Conservation (phyloP, 2,888 invertebrate genomes). For the Netelia virgata region DNA sequence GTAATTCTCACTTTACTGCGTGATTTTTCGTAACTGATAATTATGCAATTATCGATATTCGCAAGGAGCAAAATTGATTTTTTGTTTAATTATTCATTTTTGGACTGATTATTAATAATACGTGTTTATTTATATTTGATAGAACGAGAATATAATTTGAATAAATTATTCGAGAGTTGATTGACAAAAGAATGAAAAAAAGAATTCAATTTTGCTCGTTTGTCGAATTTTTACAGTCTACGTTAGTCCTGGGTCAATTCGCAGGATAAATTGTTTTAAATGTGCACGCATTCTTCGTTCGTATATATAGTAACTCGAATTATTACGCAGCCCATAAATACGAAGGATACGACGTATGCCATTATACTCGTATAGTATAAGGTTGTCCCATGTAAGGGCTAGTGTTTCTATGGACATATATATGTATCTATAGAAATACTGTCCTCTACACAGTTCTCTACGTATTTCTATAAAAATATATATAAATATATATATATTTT, state of each 20-base stretch:
- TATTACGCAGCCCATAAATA: slow-evolving; percentile 35
- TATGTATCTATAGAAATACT: neutral
- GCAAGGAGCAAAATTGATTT: slow-evolving; percentile 28
- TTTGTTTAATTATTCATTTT: neutral
- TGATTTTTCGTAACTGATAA: slow-evolving; percentile 34
- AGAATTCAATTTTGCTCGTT: slow-evolving; percentile 22
- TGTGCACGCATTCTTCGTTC: slow-evolving; percentile 56
- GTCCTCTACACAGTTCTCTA: too few relatives aligned
- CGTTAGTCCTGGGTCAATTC: slow-evolving; percentile 30
- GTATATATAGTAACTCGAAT: slow-evolving; percentile 14
- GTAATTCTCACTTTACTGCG: slow-evolving; percentile 32
- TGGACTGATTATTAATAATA: too few relatives aligned
- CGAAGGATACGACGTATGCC: slow-evolving; percentile 49
- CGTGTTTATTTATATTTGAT: too few relatives aligned
- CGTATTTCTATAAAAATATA: too few relatives aligned
- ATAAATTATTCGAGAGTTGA: neutral
- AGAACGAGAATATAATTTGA: neutral
- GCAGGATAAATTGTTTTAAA: slow-evolving; percentile 39
- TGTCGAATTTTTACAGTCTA: slow-evolving; percentile 15
- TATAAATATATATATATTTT: slow-evolving; percentile 14
- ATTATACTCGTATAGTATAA: slow-evolving; percentile 61
- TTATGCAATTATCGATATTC: slow-evolving; percentile 40
- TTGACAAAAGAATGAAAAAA: neutral
- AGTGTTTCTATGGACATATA: neutral
- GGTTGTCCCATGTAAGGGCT: slow-evolving; percentile 50